These are phyloP conservation scores for Anarhynchus alexandrinus DNA, from an alignment of 2,113 vertebrate species.

Conservation along the genomic window DNA sequence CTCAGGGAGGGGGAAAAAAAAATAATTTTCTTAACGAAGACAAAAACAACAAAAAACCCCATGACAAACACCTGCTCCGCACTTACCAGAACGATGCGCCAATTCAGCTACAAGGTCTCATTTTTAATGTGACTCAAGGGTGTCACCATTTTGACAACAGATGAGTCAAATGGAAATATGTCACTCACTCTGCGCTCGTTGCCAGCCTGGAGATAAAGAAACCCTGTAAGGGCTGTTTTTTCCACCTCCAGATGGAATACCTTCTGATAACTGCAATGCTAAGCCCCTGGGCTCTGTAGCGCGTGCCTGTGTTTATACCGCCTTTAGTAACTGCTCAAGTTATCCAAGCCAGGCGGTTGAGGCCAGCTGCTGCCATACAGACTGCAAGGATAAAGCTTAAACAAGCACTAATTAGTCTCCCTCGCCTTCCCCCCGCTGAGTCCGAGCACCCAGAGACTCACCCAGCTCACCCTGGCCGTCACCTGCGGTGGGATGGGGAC, in stretches of 20 bases:
- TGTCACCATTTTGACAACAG: slow-evolving; percentile 21
- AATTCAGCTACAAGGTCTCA: neutral
- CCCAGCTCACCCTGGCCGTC: neutral
- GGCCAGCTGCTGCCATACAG: neutral
- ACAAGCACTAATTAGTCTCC: neutral
- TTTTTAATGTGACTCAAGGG: neutral
- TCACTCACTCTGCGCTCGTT: neutral
- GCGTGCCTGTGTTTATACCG: neutral
- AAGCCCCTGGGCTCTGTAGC: neutral
- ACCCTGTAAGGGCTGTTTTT: neutral
- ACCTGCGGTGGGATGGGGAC: neutral
- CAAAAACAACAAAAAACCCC: neutral
- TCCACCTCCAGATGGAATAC: slow-evolving; percentile 11
- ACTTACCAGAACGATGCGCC: neutral
- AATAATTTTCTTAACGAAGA: slow-evolving; percentile 10
- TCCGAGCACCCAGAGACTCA: fast-evolving
- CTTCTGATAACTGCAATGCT: neutral
- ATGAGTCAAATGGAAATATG: slow-evolving; percentile 56
- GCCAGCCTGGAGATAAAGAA: neutral
- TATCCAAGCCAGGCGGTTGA: neutral
- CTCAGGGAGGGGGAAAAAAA: neutral
- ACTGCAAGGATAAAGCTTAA: neutral
- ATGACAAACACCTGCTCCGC: neutral
- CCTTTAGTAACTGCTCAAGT: neutral
- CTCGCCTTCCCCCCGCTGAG: neutral